These are phyloP conservation scores for Heterochromis multidens DNA, from an alignment of 2,113 vertebrate species.

Conservation along the genomic window DNA sequence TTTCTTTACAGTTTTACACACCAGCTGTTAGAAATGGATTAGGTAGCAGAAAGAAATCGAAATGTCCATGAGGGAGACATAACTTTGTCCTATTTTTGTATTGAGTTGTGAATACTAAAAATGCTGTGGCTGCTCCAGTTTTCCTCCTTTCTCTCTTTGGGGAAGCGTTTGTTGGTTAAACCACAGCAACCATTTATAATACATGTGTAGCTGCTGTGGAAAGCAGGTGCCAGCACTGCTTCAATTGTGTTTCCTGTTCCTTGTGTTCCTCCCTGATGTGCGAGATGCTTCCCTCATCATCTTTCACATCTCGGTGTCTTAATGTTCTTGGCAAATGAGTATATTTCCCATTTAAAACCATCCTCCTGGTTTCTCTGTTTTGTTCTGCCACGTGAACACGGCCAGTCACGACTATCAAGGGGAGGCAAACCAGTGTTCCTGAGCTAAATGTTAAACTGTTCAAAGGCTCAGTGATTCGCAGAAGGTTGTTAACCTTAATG, in stretches of 20 bases:
- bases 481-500: slow-evolving; percentile 69
- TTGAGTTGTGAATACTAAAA: neutral
- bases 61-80: neutral
- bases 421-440: slow-evolving; percentile 57
- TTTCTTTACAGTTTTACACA: neutral
- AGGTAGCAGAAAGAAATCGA: neutral
- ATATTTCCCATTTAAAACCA: slow-evolving; percentile 29
- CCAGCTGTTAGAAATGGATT: neutral
- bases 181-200: slow-evolving; percentile 51
- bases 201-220: slow-evolving; percentile 36
- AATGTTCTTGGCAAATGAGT: slow-evolving; percentile 15
- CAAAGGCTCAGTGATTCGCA: slow-evolving; percentile 46
- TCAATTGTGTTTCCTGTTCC: neutral
- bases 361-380: slow-evolving; percentile 12
- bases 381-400: slow-evolving; percentile 15
- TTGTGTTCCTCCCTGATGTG: neutral
- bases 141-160: neutral
- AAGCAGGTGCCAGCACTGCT: slow-evolving; percentile 31
- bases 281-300: slow-evolving; percentile 23
- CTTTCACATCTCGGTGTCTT: neutral
- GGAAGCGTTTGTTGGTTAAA: slow-evolving; percentile 34
- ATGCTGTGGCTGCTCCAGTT: slow-evolving; percentile 35
- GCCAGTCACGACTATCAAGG: slow-evolving; percentile 21
- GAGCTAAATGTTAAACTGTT: slow-evolving; percentile 55
- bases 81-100: slow-evolving; percentile 37